Percentiles rank a stretch among this genome's conserved stretches.
Evolutionary conservation across 2,113 vertebrate genomes (phyloP).

Genomic region (Oncorhynchus mykiss): DNA sequence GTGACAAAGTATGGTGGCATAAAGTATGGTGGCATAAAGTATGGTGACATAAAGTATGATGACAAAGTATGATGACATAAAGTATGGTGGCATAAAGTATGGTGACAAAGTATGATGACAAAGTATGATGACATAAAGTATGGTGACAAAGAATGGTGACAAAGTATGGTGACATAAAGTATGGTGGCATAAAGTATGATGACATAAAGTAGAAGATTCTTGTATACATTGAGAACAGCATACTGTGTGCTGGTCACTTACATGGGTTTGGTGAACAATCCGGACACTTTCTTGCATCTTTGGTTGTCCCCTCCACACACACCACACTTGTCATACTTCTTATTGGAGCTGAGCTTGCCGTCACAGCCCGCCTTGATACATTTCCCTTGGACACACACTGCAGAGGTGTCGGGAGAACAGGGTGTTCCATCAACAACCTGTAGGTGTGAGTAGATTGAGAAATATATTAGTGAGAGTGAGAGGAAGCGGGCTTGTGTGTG

Average conservation of each 20-base stretch:
- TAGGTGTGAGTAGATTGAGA: neutral
- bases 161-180: too few species aligned
- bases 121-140: too few species aligned
- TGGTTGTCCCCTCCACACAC: slow-evolving; percentile 92
- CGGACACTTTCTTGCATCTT: slow-evolving; percentile 92
- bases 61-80: neutral
- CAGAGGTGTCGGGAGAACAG: slow-evolving; percentile 90
- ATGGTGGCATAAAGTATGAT: too few species aligned
- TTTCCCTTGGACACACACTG: slow-evolving; percentile 91
- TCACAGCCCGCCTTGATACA: slow-evolving; percentile 96
- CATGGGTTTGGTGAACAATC: slow-evolving; percentile 94
- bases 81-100: too few species aligned
- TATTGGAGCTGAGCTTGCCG: slow-evolving; percentile 88
- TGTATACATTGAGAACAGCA: neutral
- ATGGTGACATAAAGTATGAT: too few species aligned
- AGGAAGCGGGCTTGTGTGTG: too few species aligned
- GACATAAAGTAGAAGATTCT: too few species aligned
- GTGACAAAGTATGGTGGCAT: neutral
- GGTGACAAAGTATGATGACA: too few species aligned
- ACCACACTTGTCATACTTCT: slow-evolving; percentile 93
- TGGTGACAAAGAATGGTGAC: too few species aligned
- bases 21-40: too few species aligned
- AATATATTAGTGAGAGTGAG: neutral
- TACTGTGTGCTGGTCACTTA: slow-evolving; percentile 62
- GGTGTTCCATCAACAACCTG: slow-evolving; percentile 94